Percentiles rank a stretch among this genome's conserved stretches.
Evolutionary conservation across 2,113 vertebrate genomes (phyloP).

Genomic region (Hylia prasina): DNA sequence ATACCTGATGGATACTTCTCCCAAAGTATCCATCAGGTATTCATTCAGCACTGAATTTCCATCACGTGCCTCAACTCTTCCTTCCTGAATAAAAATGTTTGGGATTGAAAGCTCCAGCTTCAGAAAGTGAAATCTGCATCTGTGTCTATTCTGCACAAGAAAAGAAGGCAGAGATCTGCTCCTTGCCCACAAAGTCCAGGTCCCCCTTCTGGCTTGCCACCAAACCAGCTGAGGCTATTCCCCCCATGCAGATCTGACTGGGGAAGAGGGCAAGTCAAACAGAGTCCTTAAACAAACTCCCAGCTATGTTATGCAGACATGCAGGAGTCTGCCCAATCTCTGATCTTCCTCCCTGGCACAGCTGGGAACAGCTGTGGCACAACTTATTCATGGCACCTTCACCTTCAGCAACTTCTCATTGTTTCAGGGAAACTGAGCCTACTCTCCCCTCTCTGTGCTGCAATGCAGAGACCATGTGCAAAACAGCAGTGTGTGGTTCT

Average conservation of each 20-base stretch:
- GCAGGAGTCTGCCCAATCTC: neutral
- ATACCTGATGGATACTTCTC: too few relatives aligned
- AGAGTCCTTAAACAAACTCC: neutral
- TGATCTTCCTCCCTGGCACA: neutral
- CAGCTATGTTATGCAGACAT: neutral
- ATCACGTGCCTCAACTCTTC: neutral
- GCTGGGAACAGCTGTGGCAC: neutral
- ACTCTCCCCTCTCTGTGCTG: rapidly evolving
- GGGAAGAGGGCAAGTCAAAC: neutral
- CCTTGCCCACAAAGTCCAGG: neutral
- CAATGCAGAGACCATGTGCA: rapidly evolving
- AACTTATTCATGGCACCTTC: neutral
- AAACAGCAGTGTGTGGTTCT: rapidly evolving
- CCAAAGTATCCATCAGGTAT: neutral
- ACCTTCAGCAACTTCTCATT: rapidly evolving
- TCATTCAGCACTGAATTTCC: neutral
- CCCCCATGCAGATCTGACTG: neutral
- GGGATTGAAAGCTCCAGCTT: neutral
- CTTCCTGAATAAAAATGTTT: neutral
- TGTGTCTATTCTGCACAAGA: neutral
- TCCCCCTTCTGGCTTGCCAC: neutral
- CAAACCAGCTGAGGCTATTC: neutral
- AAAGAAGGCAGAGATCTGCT: neutral
- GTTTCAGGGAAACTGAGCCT: neutral
- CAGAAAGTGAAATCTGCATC: neutral